Evolutionary conservation across 1,140 invertebrate species (phyloP).

Genomic region (Leptinotarsa defecta): DNA sequence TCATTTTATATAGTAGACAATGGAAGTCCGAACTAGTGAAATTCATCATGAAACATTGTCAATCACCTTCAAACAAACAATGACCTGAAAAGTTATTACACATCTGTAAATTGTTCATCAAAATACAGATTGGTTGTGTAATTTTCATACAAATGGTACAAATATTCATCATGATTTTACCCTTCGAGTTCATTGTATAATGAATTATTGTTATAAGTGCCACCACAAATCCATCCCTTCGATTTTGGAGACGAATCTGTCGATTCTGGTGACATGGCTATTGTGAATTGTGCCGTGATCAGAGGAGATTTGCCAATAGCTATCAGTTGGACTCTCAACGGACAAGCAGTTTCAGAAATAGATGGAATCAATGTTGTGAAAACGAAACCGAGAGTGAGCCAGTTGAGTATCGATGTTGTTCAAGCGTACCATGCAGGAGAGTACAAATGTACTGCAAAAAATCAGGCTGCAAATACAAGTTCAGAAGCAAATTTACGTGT

Average conservation of each 20-base stretch:
- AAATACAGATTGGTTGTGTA: too few species aligned
- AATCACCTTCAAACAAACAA: too few species aligned
- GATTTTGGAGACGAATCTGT: constrained; percentile 64
- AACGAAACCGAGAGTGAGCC: constrained; percentile 62
- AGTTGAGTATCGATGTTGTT: constrained; percentile 64
- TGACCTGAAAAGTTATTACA: too few species aligned
- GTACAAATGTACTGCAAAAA: constrained; percentile 67
- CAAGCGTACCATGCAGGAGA: constrained; percentile 64
- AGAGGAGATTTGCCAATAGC: constrained; percentile 78
- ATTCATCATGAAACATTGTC: too few species aligned
- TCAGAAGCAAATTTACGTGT: constrained; percentile 67
- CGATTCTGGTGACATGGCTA: constrained; percentile 72
- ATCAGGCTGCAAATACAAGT: constrained; percentile 63
- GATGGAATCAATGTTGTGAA: constrained; percentile 56
- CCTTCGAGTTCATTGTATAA: neutral
- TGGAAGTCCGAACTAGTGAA: too few species aligned
- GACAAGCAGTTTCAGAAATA: constrained; percentile 45
- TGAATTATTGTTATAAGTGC: constrained; percentile 55
- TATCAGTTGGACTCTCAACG: constrained; percentile 66
- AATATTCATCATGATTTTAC: neutral
- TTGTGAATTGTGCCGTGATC: constrained; percentile 72
- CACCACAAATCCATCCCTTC: constrained; percentile 51
- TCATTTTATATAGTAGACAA: too few species aligned
- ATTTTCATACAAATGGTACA: too few species aligned
- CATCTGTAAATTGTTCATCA: too few species aligned